Conservation (phyloP, 2,113 vertebrate genomes). For the Puntigrus tetrazona region DNA sequence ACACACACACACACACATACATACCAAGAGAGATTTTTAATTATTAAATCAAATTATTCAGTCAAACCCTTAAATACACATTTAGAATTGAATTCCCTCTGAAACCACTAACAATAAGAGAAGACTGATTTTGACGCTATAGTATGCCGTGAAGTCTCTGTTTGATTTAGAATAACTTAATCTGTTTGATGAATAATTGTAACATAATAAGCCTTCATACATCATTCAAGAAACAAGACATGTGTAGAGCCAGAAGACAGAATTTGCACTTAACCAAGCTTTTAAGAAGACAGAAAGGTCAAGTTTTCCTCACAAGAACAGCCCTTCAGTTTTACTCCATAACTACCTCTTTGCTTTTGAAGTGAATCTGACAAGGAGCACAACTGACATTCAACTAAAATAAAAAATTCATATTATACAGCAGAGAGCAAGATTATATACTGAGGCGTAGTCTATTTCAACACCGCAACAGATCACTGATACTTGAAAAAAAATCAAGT, state of each 20-base stretch:
- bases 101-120: constrained; percentile 40
- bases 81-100: constrained; percentile 10
- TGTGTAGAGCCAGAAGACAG: neutral
- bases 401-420: constrained; percentile 25
- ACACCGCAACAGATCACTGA: neutral
- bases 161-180: neutral
- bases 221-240: constrained; percentile 17
- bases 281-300: neutral
- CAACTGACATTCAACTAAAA: neutral
- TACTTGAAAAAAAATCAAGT: constrained; percentile 15
- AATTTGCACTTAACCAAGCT: neutral
- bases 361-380: neutral
- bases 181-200: neutral
- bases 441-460: neutral
- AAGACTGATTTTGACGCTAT: neutral
- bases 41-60: too few species aligned
- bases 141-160: neutral
- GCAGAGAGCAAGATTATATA: constrained; percentile 13
- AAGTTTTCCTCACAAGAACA: constrained; percentile 7
- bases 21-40: too few species aligned
- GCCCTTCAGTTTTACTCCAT: neutral
- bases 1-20: too few species aligned
- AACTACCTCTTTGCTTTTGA: neutral
- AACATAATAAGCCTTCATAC: neutral
- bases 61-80: constrained; percentile 25